phyloP scores from a whole-genome alignment of 2,113 vertebrate species.

The Rhinichthys klamathensis region DNA sequence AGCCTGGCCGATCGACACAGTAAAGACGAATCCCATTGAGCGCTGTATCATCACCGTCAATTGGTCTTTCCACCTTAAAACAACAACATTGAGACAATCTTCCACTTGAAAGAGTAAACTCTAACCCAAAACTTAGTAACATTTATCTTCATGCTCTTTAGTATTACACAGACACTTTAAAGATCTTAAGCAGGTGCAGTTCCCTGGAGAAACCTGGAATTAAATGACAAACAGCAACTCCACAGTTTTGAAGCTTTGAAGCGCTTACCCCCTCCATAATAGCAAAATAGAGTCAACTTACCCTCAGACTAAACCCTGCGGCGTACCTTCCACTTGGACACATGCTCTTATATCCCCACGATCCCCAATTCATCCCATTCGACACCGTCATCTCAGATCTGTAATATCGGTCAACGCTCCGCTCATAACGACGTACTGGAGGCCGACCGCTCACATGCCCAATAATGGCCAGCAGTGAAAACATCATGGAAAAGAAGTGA shows the following conservation, averaged over 20 bases:
- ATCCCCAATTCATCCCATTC: conserved; percentile 25
- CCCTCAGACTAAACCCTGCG: conserved; percentile 43
- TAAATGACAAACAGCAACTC: too few species aligned
- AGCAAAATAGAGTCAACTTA: not conserved
- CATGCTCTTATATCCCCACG: not conserved
- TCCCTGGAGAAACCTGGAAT: too few species aligned
- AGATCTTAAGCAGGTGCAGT: too few species aligned
- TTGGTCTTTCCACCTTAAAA: not conserved
- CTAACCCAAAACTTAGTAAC: too few species aligned
- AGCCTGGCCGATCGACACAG: not conserved
- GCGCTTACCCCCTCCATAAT: too few species aligned
- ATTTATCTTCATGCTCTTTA: too few species aligned
- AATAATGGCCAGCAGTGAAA: not conserved
- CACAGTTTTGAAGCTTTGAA: too few species aligned
- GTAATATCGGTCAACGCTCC: too few species aligned
- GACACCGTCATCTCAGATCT: conserved; percentile 1
- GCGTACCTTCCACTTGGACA: conserved; percentile 13
- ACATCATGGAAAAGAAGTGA: not conserved
- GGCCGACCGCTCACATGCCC: not conserved
- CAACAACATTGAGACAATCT: not conserved
- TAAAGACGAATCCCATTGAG: conserved; percentile 55
- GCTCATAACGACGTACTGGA: not conserved
- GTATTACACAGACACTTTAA: not conserved
- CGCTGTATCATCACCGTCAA: conserved; percentile 43
- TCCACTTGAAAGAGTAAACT: not conserved